Percentiles rank a stretch among this genome's conserved stretches.
Evolutionary conservation across 2,797 vertebrate genomes (phyloP).

Genomic region (Eleutherodactylus coqui): DNA sequence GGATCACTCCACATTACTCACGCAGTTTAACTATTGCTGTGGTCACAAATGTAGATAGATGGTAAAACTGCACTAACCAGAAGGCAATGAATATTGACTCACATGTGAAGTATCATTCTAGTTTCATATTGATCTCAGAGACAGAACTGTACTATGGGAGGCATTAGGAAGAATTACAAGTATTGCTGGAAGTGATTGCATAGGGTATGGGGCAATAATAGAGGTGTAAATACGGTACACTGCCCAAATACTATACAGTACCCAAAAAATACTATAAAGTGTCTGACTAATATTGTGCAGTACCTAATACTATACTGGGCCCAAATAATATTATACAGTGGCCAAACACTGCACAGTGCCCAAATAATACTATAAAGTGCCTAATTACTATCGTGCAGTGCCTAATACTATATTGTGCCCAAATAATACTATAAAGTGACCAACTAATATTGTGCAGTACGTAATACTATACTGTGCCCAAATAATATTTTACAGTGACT

Average conservation of each 20-base stretch:
- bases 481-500: not conserved
- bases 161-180: not conserved
- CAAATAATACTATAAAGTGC: not conserved
- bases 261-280: not conserved
- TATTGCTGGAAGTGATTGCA: not conserved
- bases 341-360: not conserved
- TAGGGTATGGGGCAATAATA: not conserved
- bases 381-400: too few species aligned
- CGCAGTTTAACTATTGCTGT: not conserved
- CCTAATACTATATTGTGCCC: not conserved
- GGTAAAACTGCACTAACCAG: conserved; percentile 31
- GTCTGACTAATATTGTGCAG: too few species aligned
- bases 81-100: conserved; percentile 17
- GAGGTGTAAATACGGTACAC: not conserved
- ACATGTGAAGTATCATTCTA: conserved; percentile 25
- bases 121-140: conserved; percentile 13
- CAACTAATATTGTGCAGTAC: not conserved
- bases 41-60: not conserved
- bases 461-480: not conserved
- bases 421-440: not conserved
- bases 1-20: not conserved
- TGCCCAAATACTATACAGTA: not conserved
- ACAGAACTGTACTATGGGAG: not conserved
- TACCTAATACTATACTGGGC: too few species aligned
- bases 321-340: not conserved